Conservation (phyloP, 2,888 invertebrate species). For the Drosophila paracracens region DNA sequence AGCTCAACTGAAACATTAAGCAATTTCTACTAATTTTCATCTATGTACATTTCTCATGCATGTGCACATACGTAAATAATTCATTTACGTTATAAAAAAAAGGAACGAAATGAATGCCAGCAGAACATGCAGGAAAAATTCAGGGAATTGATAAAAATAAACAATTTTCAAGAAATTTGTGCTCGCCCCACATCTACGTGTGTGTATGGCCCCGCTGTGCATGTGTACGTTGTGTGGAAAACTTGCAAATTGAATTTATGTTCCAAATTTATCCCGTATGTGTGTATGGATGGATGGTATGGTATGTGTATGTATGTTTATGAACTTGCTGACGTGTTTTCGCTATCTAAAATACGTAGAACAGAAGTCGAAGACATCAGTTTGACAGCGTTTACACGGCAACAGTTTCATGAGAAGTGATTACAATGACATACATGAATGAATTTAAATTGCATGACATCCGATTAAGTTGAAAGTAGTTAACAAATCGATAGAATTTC, state of each 20-base stretch:
- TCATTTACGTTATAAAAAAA: conserved; percentile 15
- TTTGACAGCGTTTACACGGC: background rate
- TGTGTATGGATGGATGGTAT: background rate
- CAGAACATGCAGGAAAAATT: conserved; percentile 29
- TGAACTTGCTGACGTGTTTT: conserved; percentile 14
- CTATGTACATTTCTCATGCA: conserved; percentile 1
- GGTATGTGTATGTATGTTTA: background rate
- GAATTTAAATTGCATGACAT: background rate
- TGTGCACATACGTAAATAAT: background rate
- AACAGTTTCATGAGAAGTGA: background rate
- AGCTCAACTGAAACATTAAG: conserved; percentile 25
- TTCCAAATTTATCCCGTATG: conserved; percentile 2
- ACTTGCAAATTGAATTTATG: conserved; percentile 32
- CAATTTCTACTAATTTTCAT: conserved; percentile 29
- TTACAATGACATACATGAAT: background rate
- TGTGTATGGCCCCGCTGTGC: background rate
- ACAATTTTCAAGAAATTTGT: conserved; percentile 53
- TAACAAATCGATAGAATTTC: background rate
- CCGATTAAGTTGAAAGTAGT: background rate
- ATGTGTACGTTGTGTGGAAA: conserved; percentile 18
- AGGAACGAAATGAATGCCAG: conserved; percentile 29
- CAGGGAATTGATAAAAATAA: conserved; percentile 68
- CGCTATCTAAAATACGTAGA: conserved; percentile 46
- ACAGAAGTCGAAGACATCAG: conserved; percentile 17
- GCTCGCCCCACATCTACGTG: conserved; percentile 1